Conservation (phyloP, 2,888 invertebrate species). For the Pristionchus entomophagus region DNA sequence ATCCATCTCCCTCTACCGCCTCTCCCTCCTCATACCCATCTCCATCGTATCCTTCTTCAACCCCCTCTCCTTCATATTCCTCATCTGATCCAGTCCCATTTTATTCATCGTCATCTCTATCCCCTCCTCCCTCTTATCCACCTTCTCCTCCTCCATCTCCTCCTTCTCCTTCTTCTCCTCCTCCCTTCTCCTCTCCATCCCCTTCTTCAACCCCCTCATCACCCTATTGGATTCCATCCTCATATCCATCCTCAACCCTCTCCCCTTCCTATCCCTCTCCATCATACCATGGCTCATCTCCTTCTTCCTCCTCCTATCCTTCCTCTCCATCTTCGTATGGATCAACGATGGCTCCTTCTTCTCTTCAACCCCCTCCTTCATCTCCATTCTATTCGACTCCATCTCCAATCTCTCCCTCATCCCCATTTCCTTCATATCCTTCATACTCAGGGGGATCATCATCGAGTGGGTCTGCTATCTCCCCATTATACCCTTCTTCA, state of each 20-base stretch:
- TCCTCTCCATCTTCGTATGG: not conserved
- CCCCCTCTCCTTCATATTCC: not conserved
- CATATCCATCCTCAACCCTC: not conserved
- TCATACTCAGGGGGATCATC: not conserved
- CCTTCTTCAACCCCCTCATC: not conserved
- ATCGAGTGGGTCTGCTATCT: not conserved
- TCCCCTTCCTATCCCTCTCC: not conserved
- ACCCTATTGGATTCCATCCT: not conserved
- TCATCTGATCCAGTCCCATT: not conserved
- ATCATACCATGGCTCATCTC: not conserved
- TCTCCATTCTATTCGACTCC: not conserved
- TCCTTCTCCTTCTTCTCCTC: not conserved
- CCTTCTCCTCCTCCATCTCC: not conserved
- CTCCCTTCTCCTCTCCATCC: not conserved
- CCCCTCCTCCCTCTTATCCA: not conserved
- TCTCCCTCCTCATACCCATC: not conserved
- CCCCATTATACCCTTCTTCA: not conserved
- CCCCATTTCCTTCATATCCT: constrained; percentile 7
- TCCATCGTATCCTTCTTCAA: not conserved
- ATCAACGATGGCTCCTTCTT: not conserved
- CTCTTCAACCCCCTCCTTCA: not conserved
- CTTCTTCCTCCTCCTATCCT: not conserved
- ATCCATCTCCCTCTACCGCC: not conserved
- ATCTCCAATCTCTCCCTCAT: not conserved
- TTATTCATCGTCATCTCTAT: not conserved